Evolutionary conservation across 2,888 invertebrate genomes (phyloP), one percentile per base, ranked within the genome.

Genomic region (Perdita meconis): DNA sequence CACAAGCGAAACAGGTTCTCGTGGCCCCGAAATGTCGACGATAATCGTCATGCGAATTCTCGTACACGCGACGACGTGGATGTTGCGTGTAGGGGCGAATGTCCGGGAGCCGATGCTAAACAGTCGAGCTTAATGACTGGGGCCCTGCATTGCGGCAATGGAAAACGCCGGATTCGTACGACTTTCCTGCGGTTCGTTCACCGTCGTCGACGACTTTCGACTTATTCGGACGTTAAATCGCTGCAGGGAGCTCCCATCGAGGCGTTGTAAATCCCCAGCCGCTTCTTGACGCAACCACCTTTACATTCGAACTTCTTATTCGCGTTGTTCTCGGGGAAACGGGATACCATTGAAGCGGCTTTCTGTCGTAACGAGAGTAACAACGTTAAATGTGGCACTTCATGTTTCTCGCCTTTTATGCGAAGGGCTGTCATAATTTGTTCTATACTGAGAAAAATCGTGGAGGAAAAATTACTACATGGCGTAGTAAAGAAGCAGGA

Each of bases 141-240:
- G 38, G 60, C 67, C 47, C 83, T 57, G 84, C 84, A 83, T 74
- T 83, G 83, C 84, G 83, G 71, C 69, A 83, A n/a, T 30, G 47
- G 65, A 19, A 51, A 72, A 42, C 53, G 55, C 30, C 26, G 12
- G 12, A 61, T 40, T 22, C 26, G 22, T 3, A 16, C n/a, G 44
- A 60, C 53, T 71, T 71, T 34, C 10, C 44, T n/a, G 30, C 16
- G 51, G 22, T 34, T 24, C 30, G 34, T 38, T 57, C 8, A 4
- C 5, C 12, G 16, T 5, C 12, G 16, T 12, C 1, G 13, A 0
- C 53, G 13, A 1, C 13, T 34, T 34, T 63, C 38, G 50, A 73
- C 56, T 51, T 73, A 63, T 36, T 19, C 50, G 8, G 22, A 2
- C 56, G 22, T 10, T 42, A 51, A 34, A 66, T 66, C 36, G 34